phyloP scores from a whole-genome alignment of 2,797 vertebrate species.

The Sebastes hubbsi region DNA sequence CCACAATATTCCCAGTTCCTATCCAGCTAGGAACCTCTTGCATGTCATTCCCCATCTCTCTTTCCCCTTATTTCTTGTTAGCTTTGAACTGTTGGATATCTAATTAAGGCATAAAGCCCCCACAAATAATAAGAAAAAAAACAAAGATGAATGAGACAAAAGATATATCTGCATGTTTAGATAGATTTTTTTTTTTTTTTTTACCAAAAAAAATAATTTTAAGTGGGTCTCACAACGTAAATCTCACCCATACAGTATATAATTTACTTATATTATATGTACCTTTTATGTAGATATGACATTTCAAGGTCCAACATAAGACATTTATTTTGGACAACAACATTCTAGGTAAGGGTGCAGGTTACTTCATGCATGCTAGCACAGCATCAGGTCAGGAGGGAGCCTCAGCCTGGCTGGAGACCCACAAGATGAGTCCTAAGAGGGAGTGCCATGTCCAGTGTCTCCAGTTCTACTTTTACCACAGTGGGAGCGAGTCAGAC shows the following conservation, averaged over 20 bases:
- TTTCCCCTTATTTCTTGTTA: neutral
- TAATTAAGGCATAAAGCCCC: neutral
- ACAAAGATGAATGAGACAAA: neutral
- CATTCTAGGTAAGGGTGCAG: conserved; percentile 28
- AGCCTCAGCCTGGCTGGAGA: conserved; percentile 80
- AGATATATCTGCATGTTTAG: neutral
- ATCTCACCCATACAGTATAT: neutral
- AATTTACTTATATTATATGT: neutral
- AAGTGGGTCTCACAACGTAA: neutral
- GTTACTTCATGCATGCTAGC: conserved; percentile 88
- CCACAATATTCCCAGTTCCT: neutral
- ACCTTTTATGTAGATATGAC: neutral
- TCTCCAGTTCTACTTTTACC: conserved; percentile 88
- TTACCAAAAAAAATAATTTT: neutral
- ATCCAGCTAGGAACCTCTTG: no score
- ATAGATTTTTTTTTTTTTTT: neutral
- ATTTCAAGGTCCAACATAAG: neutral
- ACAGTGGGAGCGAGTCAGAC: conserved; percentile 79
- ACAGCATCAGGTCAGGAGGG: conserved; percentile 61
- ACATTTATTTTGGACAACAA: neutral
- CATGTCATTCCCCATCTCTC: no score
- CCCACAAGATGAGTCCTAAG: conserved; percentile 77
- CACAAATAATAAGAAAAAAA: no score
- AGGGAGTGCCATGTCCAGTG: conserved; percentile 85
- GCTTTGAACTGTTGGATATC: neutral